Evolutionary conservation across 2,113 vertebrate species (phyloP).

Genomic region (Pithys albifrons): DNA sequence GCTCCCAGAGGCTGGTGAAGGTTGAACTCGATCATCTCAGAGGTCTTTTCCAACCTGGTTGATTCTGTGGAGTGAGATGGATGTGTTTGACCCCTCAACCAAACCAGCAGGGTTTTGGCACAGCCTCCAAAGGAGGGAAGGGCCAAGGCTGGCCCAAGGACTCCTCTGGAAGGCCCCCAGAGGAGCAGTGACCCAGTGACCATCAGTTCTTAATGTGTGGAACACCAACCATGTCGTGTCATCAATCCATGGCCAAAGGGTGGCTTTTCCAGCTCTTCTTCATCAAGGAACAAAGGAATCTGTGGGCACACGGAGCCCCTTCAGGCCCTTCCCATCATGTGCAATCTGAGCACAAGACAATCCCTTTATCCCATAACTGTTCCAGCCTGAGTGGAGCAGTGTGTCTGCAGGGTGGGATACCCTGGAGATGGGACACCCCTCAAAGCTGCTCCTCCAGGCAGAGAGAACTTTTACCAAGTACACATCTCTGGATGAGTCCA

Average conservation of each 20-base stretch:
- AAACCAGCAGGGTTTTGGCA: not conserved
- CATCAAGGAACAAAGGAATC: not conserved
- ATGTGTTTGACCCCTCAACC: rapidly evolving
- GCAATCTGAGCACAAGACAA: not conserved
- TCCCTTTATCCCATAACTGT: not conserved
- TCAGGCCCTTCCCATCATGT: not conserved
- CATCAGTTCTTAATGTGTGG: rapidly evolving
- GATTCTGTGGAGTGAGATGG: not conserved
- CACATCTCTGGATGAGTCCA: not conserved
- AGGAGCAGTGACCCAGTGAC: not conserved
- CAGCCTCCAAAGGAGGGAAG: not conserved
- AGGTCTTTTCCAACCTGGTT: no score
- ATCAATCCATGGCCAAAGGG: not conserved
- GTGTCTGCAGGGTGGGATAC: not conserved
- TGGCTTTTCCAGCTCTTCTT: not conserved
- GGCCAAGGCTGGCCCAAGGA: not conserved
- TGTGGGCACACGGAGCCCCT: not conserved
- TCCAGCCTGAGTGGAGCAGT: not conserved
- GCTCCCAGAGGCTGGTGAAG: no score
- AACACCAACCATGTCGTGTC: not conserved
- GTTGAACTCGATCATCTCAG: no score
- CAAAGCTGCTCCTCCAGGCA: rapidly evolving
- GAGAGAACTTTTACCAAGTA: not conserved
- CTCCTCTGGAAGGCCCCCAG: not conserved
- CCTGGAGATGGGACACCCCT: not conserved